These are phyloP conservation scores for Microplitis demolitor DNA, from an alignment of 1,140 invertebrate genomes.

Conservation along the genomic window DNA sequence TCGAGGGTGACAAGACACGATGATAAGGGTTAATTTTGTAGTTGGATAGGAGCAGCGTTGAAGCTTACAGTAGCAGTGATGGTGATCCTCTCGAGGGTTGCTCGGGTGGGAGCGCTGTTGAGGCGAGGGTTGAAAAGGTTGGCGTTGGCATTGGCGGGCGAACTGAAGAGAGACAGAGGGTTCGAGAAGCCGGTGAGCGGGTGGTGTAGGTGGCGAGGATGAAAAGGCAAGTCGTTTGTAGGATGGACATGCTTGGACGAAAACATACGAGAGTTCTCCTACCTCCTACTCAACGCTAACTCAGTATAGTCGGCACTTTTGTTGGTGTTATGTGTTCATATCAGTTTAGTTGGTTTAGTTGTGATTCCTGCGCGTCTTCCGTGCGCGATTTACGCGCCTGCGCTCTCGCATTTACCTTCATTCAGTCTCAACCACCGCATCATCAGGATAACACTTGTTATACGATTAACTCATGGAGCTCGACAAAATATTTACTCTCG, in stretches of 20 bases:
- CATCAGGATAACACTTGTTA: slow-evolving; percentile 21
- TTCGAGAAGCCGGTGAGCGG: no score
- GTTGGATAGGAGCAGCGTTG: slow-evolving; percentile 13
- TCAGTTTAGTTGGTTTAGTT: not conserved
- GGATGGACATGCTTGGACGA: not conserved
- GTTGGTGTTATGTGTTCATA: slow-evolving; percentile 1
- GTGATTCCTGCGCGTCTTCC: slow-evolving; percentile 13
- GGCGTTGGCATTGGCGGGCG: not conserved
- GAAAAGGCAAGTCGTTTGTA: not conserved
- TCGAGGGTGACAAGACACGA: slow-evolving; percentile 16
- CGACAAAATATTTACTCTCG: not conserved
- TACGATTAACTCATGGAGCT: slow-evolving; percentile 12
- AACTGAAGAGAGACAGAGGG: not conserved
- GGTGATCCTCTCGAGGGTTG: not conserved
- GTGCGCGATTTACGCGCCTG: slow-evolving; percentile 10
- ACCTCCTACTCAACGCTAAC: not conserved
- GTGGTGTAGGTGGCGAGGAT: not conserved
- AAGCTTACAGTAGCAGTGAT: slow-evolving; percentile 6
- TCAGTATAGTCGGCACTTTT: not conserved
- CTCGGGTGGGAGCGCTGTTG: not conserved
- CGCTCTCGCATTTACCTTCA: slow-evolving; percentile 11
- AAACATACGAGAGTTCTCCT: slow-evolving; percentile 1
- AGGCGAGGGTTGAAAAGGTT: no score
- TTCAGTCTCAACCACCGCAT: slow-evolving; percentile 24
- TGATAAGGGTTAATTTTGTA: slow-evolving; percentile 46